These are phyloP conservation scores for Morphnarchus princeps DNA, from an alignment of 2,113 vertebrate genomes.

Conservation along the genomic window DNA sequence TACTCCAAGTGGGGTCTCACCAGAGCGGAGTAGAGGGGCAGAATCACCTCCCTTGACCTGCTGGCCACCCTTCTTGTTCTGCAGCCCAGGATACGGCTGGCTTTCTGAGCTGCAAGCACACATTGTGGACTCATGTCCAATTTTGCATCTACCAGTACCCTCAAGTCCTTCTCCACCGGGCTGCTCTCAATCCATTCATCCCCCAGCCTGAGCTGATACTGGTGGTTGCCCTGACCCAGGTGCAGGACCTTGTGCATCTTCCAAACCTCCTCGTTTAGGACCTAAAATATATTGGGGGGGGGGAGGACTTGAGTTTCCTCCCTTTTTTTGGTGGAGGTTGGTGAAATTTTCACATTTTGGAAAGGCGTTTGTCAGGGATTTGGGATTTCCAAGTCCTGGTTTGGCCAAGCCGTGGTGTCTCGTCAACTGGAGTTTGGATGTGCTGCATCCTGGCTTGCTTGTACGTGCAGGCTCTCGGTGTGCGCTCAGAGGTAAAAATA, in stretches of 20 bases:
- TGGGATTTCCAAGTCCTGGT: neutral
- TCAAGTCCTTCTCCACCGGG: neutral
- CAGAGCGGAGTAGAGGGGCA: rapidly evolving
- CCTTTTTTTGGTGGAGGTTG: neutral
- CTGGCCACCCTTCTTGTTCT: neutral
- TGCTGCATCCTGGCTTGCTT: neutral
- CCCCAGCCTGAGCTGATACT: neutral
- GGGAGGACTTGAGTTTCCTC: neutral
- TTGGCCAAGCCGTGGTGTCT: neutral
- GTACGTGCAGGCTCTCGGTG: neutral
- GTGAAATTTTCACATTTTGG: neutral
- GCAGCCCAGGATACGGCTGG: neutral
- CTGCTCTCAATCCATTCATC: neutral
- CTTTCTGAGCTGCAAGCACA: rapidly evolving
- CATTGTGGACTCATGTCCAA: rapidly evolving
- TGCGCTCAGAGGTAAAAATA: slow-evolving; percentile 32
- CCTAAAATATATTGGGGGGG: neutral
- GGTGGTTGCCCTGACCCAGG: neutral
- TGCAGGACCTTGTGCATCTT: neutral
- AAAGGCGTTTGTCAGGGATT: neutral
- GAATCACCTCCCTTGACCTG: rapidly evolving
- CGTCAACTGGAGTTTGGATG: neutral
- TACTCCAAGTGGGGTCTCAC: neutral
- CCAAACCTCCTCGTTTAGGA: neutral
- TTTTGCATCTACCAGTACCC: neutral